phyloP scores from a whole-genome alignment of 2,797 vertebrate species.

The Microtus agrestis region DNA sequence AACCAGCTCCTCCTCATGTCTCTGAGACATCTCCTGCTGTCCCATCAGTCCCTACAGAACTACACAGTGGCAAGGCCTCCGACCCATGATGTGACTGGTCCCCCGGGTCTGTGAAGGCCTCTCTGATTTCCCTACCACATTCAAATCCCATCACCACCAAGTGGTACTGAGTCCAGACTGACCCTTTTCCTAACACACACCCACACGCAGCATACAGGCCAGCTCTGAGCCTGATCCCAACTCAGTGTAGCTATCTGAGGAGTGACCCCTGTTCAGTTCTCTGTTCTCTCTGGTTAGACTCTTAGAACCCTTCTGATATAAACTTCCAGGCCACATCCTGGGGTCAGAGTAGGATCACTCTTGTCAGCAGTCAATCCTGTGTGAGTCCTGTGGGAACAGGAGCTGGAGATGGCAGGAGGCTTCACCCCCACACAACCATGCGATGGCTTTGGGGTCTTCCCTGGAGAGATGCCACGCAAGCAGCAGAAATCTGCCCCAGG shows the following conservation, averaged over 20 bases:
- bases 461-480: neutral
- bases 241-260: neutral
- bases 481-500: neutral
- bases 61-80: accelerated
- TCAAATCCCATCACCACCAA: neutral
- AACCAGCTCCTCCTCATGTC: neutral
- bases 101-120: neutral
- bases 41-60: neutral
- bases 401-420: neutral
- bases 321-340: neutral
- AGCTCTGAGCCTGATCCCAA: neutral
- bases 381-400: neutral
- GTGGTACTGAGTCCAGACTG: neutral
- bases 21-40: neutral
- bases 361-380: neutral
- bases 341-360: neutral
- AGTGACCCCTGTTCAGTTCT: neutral
- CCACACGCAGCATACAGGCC: neutral
- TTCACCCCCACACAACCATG: neutral
- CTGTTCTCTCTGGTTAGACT: neutral
- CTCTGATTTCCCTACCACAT: neutral
- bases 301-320: neutral
- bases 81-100: accelerated
- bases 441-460: neutral
- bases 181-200: too few relatives aligned